Evolutionary conservation across 2,113 vertebrate genomes (phyloP).

Genomic region (Monarcha castaneiventris): DNA sequence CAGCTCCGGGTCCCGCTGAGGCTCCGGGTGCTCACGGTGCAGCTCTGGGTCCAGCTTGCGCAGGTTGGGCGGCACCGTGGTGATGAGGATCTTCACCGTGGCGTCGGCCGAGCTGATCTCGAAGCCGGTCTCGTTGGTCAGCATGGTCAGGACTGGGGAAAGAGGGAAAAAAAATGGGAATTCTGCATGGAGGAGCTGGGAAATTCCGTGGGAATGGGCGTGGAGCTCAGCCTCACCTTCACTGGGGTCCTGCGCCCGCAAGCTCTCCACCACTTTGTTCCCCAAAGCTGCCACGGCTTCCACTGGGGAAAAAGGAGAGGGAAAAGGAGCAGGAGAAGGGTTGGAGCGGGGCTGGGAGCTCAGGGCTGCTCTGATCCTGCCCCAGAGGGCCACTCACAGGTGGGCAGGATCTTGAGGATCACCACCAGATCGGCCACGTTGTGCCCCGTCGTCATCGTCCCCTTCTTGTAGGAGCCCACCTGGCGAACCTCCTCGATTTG

Average conservation of each 20-base stretch:
- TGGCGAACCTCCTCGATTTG: constrained; percentile 99
- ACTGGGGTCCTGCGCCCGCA: constrained; percentile 87
- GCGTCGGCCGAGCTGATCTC: constrained; percentile 95
- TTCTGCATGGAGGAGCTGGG: rapidly evolving
- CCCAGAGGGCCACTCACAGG: constrained; percentile 72
- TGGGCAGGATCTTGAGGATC: constrained; percentile 96
- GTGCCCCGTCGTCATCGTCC: constrained; percentile 95
- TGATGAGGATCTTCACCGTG: constrained; percentile 96
- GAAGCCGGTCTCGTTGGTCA: constrained; percentile 96
- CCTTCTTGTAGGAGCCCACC: constrained; percentile 98
- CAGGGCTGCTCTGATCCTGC: rapidly evolving
- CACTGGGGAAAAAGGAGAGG: constrained; percentile 70
- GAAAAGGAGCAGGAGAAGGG: rapidly evolving
- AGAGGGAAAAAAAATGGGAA: not conserved
- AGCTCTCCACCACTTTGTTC: constrained; percentile 94
- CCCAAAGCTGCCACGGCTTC: constrained; percentile 95
- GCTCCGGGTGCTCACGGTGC: constrained; percentile 77
- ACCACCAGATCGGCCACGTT: constrained; percentile 96
- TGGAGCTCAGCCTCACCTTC: constrained; percentile 76
- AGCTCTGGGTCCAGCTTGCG: constrained; percentile 94
- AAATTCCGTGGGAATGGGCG: rapidly evolving
- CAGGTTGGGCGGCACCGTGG: constrained; percentile 94
- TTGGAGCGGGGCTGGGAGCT: rapidly evolving
- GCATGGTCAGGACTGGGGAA: constrained; percentile 88
- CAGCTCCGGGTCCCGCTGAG: rapidly evolving